Conservation (phyloP, 1,140 invertebrate genomes). For the Megalonaias nervosa region DNA sequence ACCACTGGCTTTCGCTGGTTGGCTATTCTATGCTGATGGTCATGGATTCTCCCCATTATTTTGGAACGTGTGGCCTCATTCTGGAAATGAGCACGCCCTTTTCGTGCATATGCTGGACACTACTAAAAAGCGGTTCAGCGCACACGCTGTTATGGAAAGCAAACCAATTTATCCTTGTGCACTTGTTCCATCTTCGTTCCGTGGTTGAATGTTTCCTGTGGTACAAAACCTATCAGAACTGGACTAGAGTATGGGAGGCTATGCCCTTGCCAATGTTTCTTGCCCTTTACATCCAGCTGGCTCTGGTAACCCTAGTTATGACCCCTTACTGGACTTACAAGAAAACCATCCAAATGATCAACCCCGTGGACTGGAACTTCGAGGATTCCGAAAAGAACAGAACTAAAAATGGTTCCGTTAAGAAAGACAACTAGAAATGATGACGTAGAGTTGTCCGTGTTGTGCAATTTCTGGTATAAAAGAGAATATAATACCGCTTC, state of each 20-base stretch:
- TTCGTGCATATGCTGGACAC: constrained; percentile 62
- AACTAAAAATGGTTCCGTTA: constrained; percentile 30
- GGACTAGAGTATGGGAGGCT: constrained; percentile 47
- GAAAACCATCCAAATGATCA: constrained; percentile 66
- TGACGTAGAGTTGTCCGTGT: no score
- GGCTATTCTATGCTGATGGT: constrained; percentile 51
- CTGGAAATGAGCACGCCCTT: constrained; percentile 67
- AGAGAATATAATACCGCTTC: no score
- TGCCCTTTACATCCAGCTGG: constrained; percentile 53
- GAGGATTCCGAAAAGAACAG: constrained; percentile 49
- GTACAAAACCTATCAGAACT: constrained; percentile 60
- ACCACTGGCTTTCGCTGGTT: constrained; percentile 62
- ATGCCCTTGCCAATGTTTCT: constrained; percentile 58
- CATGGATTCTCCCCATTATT: constrained; percentile 51
- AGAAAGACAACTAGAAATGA: constrained; percentile 6
- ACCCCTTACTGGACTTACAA: constrained; percentile 70
- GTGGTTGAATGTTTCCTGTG: constrained; percentile 61
- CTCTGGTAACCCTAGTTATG: constrained; percentile 59
- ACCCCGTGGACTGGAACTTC: constrained; percentile 66
- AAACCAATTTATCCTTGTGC: constrained; percentile 65
- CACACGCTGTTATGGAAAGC: constrained; percentile 59
- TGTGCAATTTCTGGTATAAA: no score
- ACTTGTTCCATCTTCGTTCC: constrained; percentile 65
- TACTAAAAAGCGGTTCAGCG: constrained; percentile 61
- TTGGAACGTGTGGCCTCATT: constrained; percentile 58